These are phyloP conservation scores for Rhamphomyia laevipes DNA, from an alignment of 2,888 invertebrate genomes.

Conservation along the genomic window DNA sequence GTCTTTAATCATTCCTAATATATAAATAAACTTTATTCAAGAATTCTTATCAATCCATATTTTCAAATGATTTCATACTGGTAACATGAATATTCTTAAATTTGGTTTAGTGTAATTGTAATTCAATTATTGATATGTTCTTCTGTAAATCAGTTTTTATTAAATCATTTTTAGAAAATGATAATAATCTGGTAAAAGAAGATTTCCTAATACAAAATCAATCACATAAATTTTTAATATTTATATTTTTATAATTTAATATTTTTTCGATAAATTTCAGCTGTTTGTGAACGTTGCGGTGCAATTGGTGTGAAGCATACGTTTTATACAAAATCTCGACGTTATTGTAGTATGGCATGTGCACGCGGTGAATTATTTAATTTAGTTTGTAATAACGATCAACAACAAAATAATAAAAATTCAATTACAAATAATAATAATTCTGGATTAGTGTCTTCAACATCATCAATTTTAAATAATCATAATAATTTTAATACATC, in stretches of 20 bases:
- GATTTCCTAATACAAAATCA: too few species aligned
- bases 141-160: too few species aligned
- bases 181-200: too few species aligned
- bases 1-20: too few species aligned
- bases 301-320: conserved; percentile 77
- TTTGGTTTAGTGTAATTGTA: too few species aligned
- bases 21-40: too few species aligned
- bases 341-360: conserved; percentile 72
- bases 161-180: neutral
- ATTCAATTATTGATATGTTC: too few species aligned
- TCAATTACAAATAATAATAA: neutral
- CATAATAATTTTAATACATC: conserved; percentile 10
- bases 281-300: conserved; percentile 75
- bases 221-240: too few species aligned
- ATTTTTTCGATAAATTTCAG: conserved; percentile 37
- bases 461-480: conserved; percentile 8
- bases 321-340: conserved; percentile 70
- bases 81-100: too few species aligned
- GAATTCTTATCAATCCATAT: too few species aligned
- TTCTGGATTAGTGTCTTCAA: conserved; percentile 9
- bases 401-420: neutral
- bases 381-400: conserved; percentile 26
- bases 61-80: too few species aligned
- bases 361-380: conserved; percentile 45
- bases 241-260: neutral